Evolutionary conservation across 2,888 invertebrate species (phyloP).

Genomic region (Protophormia terraenovae): DNA sequence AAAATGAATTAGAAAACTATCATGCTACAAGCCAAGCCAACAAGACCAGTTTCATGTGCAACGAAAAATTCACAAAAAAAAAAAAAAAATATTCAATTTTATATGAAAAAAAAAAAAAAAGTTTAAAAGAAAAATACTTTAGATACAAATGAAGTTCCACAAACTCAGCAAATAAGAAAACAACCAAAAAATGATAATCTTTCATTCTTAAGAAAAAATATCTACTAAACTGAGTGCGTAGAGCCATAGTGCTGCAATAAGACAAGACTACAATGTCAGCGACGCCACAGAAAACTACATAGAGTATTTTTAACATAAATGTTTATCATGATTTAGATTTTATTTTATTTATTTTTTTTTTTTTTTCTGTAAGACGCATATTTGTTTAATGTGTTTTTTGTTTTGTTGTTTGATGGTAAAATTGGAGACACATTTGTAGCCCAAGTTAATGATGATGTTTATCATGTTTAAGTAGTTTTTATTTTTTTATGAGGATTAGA

Average conservation of each 20-base stretch:
- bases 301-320: constrained; percentile 17
- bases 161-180: constrained; percentile 5
- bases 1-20: constrained; percentile 60
- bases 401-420: constrained; percentile 39
- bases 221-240: background rate
- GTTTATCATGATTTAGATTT: constrained; percentile 60
- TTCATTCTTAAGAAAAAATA: constrained; percentile 30
- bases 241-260: background rate
- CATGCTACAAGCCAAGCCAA: constrained; percentile 2
- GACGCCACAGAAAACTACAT: background rate
- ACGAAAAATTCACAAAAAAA: background rate
- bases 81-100: too few species aligned
- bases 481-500: constrained; percentile 28
- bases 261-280: background rate
- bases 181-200: constrained; percentile 47
- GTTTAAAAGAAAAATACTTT: background rate
- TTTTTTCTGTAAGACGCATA: constrained; percentile 46
- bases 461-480: constrained; percentile 46
- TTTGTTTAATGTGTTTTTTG: constrained; percentile 37
- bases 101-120: background rate
- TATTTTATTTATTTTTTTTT: background rate
- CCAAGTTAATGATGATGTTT: constrained; percentile 64
- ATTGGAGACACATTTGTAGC: constrained; percentile 65
- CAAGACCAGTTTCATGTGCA: constrained; percentile 33
- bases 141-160: constrained; percentile 13